Percentiles rank a stretch among this genome's conserved stretches.
Conservation (phyloP, 2,888 invertebrate species). For the Myopa testacea region DNA sequence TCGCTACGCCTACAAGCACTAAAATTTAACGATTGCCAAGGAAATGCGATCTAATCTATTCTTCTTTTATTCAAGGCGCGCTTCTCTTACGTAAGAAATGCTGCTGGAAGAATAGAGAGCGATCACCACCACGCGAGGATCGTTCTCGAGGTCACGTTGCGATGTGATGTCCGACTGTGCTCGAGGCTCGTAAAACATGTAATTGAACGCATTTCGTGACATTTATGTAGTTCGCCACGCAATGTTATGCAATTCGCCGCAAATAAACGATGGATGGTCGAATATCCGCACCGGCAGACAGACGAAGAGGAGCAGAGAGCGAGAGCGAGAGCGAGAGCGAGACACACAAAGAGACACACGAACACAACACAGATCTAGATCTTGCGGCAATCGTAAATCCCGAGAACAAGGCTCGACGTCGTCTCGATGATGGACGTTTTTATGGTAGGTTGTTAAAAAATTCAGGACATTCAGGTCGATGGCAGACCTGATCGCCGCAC, state of each 20-base stretch:
- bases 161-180: slow-evolving; percentile 30
- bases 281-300: slow-evolving; percentile 15
- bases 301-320: too few species aligned
- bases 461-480: slow-evolving; percentile 50
- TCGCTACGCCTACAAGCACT: slow-evolving; percentile 24
- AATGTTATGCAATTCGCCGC: slow-evolving; percentile 56
- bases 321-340: too few species aligned
- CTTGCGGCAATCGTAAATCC: slow-evolving; percentile 52
- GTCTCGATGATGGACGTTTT: slow-evolving; percentile 42
- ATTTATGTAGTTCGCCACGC: slow-evolving; percentile 44
- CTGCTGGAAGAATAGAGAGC: background rate
- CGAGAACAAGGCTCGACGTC: background rate
- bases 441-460: slow-evolving; percentile 54
- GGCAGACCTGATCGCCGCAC: background rate
- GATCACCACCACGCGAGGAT: background rate
- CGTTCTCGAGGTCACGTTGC: slow-evolving; percentile 13
- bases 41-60: background rate
- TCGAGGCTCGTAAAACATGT: slow-evolving; percentile 26
- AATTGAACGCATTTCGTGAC: slow-evolving; percentile 24
- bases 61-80: slow-evolving; percentile 28
- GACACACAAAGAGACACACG: slow-evolving; percentile 48
- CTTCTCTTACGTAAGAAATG: slow-evolving; percentile 32
- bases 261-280: background rate
- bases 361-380: slow-evolving; percentile 46
- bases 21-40: slow-evolving; percentile 6